Conservation (phyloP, 2,888 invertebrate genomes). For the Diaperis boleti region DNA sequence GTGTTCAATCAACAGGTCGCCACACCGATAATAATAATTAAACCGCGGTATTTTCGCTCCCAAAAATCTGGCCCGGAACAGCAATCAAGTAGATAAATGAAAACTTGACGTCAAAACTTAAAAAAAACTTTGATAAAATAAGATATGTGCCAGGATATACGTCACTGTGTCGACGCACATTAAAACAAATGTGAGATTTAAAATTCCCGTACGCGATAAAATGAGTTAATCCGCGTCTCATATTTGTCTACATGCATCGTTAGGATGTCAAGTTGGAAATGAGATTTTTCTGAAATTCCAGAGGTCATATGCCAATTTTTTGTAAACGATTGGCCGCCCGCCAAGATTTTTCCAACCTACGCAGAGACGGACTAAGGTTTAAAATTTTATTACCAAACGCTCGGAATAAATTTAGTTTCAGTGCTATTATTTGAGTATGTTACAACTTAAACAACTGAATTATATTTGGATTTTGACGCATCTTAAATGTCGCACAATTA, state of each 20-base stretch:
- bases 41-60: not conserved
- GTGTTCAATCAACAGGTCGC: constrained; percentile 1
- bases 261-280: constrained; percentile 33
- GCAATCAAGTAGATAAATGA: not conserved
- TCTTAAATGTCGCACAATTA: constrained; percentile 24
- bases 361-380: constrained; percentile 32
- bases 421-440: constrained; percentile 19
- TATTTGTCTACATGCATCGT: constrained; percentile 32
- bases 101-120: not conserved
- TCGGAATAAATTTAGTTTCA: constrained; percentile 32
- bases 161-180: not conserved
- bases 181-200: constrained; percentile 13
- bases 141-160: not conserved
- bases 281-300: constrained; percentile 31
- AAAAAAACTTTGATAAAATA: constrained; percentile 6
- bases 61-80: not conserved
- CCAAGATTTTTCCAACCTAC: constrained; percentile 38
- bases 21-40: not conserved
- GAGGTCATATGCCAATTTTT: constrained; percentile 24
- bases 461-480: constrained; percentile 30
- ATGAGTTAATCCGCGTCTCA: constrained; percentile 9
- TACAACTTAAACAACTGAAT: constrained; percentile 21
- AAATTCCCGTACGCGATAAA: constrained; percentile 12
- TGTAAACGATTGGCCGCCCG: constrained; percentile 26
- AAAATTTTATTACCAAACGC: constrained; percentile 40